Percentiles rank a stretch among this genome's conserved stretches.
Evolutionary conservation across 1,140 invertebrate genomes (phyloP).

Genomic region (Drosophila nannoptera): DNA sequence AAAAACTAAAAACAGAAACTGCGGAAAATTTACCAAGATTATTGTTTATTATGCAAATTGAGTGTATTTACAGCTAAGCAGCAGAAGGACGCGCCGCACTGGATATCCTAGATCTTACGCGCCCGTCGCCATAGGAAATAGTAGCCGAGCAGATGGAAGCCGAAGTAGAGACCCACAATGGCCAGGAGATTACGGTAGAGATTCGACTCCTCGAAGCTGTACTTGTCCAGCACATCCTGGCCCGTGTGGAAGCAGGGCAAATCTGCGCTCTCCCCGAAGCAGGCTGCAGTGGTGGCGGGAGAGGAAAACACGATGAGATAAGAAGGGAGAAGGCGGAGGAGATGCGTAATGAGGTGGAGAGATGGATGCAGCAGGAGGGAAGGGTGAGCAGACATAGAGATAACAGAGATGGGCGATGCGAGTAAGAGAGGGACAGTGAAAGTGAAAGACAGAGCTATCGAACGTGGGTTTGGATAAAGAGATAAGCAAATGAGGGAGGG

Average conservation of each 20-base stretch:
- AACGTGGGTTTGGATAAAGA: too few species aligned
- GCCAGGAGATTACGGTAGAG: conserved; percentile 84
- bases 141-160: conserved; percentile 86
- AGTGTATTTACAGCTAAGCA: conserved; percentile 39
- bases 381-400: too few species aligned
- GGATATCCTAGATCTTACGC: conserved; percentile 80
- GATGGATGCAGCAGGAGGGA: too few species aligned
- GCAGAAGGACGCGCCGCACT: conserved; percentile 25
- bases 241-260: conserved; percentile 87
- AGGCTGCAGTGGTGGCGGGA: conserved; percentile 81
- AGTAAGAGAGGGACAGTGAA: too few species aligned
- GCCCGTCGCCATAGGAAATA: conserved; percentile 84
- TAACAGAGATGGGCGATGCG: too few species aligned
- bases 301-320: neutral
- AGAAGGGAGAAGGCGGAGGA: too few species aligned
- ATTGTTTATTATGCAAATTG: conserved; percentile 17
- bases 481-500: conserved; percentile 3
- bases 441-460: too few species aligned
- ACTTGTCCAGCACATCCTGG: conserved; percentile 84
- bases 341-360: too few species aligned
- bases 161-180: conserved; percentile 83
- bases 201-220: conserved; percentile 85
- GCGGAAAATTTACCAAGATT: neutral
- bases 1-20: neutral
- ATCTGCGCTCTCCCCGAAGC: conserved; percentile 80